A percentile compares a stretch with the other conserved stretches of the same genome.
These are phyloP conservation scores for Ariopsis seemanni DNA, from an alignment of 2,113 vertebrate genomes.

Conservation along the genomic window DNA sequence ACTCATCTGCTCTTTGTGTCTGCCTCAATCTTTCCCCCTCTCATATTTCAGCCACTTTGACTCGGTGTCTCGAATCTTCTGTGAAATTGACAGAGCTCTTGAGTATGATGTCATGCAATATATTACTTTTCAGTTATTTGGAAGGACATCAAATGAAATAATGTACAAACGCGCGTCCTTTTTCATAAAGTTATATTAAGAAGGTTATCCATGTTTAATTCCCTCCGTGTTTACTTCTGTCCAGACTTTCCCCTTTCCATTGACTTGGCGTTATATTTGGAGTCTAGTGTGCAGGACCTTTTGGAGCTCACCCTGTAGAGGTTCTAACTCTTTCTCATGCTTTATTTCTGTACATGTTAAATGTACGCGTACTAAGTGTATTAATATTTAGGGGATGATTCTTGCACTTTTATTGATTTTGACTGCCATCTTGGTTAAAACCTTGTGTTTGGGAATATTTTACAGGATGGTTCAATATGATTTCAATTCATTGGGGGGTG, in stretches of 20 bases:
- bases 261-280: conserved; percentile 20
- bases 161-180: background rate
- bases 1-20: background rate
- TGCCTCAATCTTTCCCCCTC: background rate
- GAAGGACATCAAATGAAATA: background rate
- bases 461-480: too few relatives aligned
- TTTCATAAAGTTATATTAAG: conserved; percentile 27
- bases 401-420: too few relatives aligned
- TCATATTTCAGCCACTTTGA: conserved; percentile 4
- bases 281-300: conserved; percentile 18
- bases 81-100: background rate
- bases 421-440: too few relatives aligned
- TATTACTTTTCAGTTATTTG: background rate
- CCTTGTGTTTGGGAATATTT: too few relatives aligned
- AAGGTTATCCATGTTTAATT: conserved; percentile 1
- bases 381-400: background rate
- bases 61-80: background rate
- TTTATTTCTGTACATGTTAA: background rate
- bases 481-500: background rate
- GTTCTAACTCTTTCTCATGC: background rate
- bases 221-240: background rate
- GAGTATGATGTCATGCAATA: background rate
- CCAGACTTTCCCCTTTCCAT: conserved; percentile 39
- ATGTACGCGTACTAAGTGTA: background rate
- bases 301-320: background rate